These are phyloP conservation scores for Euura lappo DNA, from an alignment of 1,140 invertebrate species.

Conservation along the genomic window DNA sequence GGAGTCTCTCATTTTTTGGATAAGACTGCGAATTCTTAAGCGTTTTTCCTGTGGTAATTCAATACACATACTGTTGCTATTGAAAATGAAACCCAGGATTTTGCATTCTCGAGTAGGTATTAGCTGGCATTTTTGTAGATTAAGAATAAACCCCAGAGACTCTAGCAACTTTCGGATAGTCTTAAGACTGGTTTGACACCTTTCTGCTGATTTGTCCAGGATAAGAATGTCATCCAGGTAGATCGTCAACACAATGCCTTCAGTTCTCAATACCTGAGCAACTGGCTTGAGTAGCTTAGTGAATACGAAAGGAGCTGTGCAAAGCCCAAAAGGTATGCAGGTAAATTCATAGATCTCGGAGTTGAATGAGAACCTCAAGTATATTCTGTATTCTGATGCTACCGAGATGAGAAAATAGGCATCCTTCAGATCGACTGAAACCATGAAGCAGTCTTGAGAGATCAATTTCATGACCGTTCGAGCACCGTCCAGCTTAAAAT, in stretches of 20 bases:
- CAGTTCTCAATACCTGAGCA: slow-evolving; percentile 19
- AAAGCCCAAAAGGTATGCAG: slow-evolving; percentile 34
- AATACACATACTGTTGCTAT: not conserved
- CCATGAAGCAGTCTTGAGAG: slow-evolving; percentile 19
- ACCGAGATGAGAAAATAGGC: not conserved
- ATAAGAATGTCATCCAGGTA: slow-evolving; percentile 32
- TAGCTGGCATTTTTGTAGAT: slow-evolving; percentile 12
- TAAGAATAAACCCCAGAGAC: slow-evolving; percentile 15
- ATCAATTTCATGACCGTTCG: slow-evolving; percentile 16
- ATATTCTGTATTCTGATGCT: slow-evolving; percentile 22
- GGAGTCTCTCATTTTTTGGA: no score
- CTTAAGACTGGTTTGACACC: no score
- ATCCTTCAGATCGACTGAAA: slow-evolving; percentile 21
- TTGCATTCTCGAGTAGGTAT: not conserved
- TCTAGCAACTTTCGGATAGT: not conserved
- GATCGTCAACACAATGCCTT: slow-evolving; percentile 21
- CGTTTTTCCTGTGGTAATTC: not conserved
- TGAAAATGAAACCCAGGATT: not conserved
- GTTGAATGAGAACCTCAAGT: slow-evolving; percentile 28
- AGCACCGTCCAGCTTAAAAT: slow-evolving; percentile 35
- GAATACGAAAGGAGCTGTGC: not conserved
- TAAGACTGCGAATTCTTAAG: not conserved
- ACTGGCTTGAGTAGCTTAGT: slow-evolving; percentile 36
- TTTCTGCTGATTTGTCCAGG: not conserved
- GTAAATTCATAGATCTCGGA: slow-evolving; percentile 28